phyloP scores from a whole-genome alignment of 1,140 invertebrate species.

The Daktulosphaira vitifoliae region DNA sequence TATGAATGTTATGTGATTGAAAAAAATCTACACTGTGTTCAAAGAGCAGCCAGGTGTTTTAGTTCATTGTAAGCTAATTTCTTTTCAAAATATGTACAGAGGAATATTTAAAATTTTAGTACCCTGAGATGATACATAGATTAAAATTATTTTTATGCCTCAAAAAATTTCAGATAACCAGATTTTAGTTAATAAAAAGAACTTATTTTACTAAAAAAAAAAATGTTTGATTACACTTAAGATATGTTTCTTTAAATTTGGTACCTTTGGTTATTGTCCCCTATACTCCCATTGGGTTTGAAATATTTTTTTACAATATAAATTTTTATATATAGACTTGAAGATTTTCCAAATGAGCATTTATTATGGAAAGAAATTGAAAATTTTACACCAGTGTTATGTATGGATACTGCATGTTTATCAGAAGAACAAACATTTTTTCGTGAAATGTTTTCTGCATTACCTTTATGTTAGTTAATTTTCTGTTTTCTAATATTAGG shows the following conservation, averaged over 20 bases:
- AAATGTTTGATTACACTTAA: too few species aligned
- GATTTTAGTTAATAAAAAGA: too few species aligned
- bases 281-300: too few species aligned
- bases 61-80: conserved; percentile 50
- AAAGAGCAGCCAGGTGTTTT: conserved; percentile 75
- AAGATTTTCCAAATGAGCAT: conserved; percentile 52
- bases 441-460: conserved; percentile 27
- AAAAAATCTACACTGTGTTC: conserved; percentile 65
- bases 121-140: too few species aligned
- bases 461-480: conserved; percentile 9
- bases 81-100: too few species aligned
- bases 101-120: too few species aligned
- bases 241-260: too few species aligned
- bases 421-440: conserved; percentile 43
- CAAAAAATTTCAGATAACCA: too few species aligned
- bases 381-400: conserved; percentile 54
- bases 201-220: too few species aligned
- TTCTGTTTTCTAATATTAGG: neutral
- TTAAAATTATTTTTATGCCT: too few species aligned
- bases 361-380: conserved; percentile 72
- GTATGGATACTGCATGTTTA: conserved; percentile 54
- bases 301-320: too few species aligned
- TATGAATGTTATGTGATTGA: conserved; percentile 75
- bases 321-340: conserved; percentile 50
- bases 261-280: too few species aligned